Evolutionary conservation across 2,797 vertebrate genomes (phyloP), one percentile per base, ranked within the genome.

Genomic region (Selene dorsalis): DNA sequence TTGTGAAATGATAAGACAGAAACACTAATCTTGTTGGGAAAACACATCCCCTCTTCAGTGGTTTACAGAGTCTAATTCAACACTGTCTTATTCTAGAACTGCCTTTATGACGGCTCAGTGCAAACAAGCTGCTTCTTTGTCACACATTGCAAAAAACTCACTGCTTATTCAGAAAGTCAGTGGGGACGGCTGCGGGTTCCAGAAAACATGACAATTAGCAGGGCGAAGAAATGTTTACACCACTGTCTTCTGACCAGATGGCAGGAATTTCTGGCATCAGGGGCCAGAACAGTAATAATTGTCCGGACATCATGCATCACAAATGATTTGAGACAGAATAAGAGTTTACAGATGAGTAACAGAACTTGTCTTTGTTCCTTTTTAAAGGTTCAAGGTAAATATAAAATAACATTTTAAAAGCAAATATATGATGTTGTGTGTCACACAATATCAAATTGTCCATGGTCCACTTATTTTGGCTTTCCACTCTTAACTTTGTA

Each of bases 1-100:
- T 61, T 71, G 60, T 53, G 67, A 56, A 71, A 74, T 58, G 69
- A 75, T 77, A 78, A 74, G 74, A 68, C 59, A 38, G 35, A 77
- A 72, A 55, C 4, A 32, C 43, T 83, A 58, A 80, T 84, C 57
- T 73, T 67, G 13, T 61, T 59, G 58, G 62, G 62, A 73, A 67
- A 84, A 77, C 13, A 10, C 32, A 48, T 48, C 20, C 67, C 43
- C 22, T 67, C 35, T 4, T 52, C 13, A 55, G 13, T 63, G 38
- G 45, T 57, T 69, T 65, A 73, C 70, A 61, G 59, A 41, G 10
- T 60, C 56, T 62, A 67, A 69, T 81, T 73, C 65, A 83, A 60
- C 82, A 57, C 13, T 3, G 30, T 47, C 43, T 59, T 55, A 17
- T 62, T 80, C 18, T 50, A 11, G 66, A 17, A 60, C 61, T 45